These are phyloP conservation scores for Scomber scombrus DNA, from an alignment of 2,113 vertebrate species.

Conservation along the genomic window DNA sequence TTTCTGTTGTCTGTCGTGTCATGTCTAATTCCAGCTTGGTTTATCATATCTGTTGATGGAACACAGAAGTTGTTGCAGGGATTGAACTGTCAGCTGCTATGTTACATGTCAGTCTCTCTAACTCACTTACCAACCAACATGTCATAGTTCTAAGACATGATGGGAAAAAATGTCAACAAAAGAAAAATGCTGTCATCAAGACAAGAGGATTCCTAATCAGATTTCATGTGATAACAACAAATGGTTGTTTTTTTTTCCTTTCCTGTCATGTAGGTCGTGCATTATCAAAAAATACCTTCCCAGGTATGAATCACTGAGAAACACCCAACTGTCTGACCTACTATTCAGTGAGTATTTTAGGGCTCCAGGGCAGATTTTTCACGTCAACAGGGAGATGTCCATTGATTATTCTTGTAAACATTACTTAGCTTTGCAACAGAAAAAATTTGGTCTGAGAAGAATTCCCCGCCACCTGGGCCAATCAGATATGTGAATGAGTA, in stretches of 20 bases:
- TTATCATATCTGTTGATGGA: no score
- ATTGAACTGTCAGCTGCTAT: neutral
- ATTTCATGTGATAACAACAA: neutral
- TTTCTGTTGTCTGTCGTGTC: no score
- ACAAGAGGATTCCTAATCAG: neutral
- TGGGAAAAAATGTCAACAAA: neutral
- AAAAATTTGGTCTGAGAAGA: neutral
- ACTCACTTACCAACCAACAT: neutral
- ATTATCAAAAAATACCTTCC: neutral
- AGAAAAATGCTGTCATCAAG: neutral
- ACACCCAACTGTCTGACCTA: neutral
- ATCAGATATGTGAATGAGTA: constrained; percentile 19
- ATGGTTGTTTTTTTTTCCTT: neutral
- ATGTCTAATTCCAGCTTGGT: no score
- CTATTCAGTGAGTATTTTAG: neutral
- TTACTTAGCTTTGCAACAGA: neutral
- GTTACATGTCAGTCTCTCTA: neutral
- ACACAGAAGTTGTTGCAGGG: no score
- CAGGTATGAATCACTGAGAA: constrained; percentile 14
- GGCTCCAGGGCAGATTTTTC: neutral
- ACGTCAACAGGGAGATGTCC: neutral
- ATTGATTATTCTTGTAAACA: neutral
- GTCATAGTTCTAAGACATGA: neutral
- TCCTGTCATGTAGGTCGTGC: neutral
- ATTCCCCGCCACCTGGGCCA: constrained; percentile 19